Base-by-base conservation (phyloP, 2,888 invertebrate genomes). In the Drosophila recens region DNA sequence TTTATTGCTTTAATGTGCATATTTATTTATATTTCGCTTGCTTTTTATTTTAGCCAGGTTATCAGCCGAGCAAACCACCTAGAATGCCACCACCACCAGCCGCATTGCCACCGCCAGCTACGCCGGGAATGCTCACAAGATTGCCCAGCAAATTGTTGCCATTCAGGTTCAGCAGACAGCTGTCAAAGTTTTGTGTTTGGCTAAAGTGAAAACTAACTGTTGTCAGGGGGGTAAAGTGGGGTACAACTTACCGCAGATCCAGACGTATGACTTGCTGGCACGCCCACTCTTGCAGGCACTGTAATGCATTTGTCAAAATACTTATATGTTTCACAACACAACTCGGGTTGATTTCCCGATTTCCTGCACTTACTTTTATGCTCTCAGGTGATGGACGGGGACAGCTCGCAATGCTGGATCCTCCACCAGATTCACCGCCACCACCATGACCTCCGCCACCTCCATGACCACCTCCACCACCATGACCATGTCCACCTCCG, bases 251-350 rank as follows among this genome's bases (percentile, higher is more conserved):
- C 89, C 89, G 84, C 68, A 89, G 71, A 80, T 89, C 89, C 67
- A 89, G 61, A 5, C 89, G 84, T 62, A 89, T 82, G 51, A 89
- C 54, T 58, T 86, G 73, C 67, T 88, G 82, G 59, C 89, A 89
- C 58, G 84, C 86, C 89, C 90, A 90, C 49, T 90, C 56, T 40
- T 75, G 79, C 40, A 89, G 79, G 56, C 89, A 89, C 89, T 89
- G 58, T 36, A 51, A 67, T 58, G 34, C 43, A 65, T 61, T 53
- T 63, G 59, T 58, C 54, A 59, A 66, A 23, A 43, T 57, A 48
- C 6, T 27, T 38, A 23, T 36, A 42, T 34, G 54, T 36, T 42
- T 43, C 61, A 36, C 54, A 48, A 48, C 40, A 30, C 34, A 46
- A 20, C n/a, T 43, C 5, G 9, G 30, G 27, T 33, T 49, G 54